Conservation (phyloP, 2,888 invertebrate genomes). For the Metellina segmentata region DNA sequence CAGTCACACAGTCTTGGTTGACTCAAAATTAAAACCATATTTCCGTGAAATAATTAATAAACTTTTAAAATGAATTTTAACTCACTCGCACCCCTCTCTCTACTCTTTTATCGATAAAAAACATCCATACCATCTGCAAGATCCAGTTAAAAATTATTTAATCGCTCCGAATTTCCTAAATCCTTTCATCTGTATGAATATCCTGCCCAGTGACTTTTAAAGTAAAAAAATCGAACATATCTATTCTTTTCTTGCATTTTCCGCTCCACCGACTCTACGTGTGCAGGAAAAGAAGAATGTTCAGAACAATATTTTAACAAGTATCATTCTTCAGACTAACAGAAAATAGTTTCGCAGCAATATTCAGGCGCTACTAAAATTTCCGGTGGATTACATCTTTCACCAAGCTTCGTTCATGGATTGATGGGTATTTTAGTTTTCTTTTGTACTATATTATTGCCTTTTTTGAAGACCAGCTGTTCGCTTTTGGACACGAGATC, state of each 20-base stretch:
- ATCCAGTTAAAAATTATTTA: background rate
- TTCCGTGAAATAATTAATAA: too few relatives aligned
- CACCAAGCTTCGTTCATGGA: slow-evolving; percentile 64
- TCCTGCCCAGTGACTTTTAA: slow-evolving; percentile 1
- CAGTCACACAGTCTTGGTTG: too few relatives aligned
- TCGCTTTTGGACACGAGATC: background rate
- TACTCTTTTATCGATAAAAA: too few relatives aligned
- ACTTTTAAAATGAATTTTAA: too few relatives aligned
- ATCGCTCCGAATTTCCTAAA: background rate
- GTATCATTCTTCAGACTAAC: slow-evolving; percentile 52
- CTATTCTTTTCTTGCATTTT: slow-evolving; percentile 47
- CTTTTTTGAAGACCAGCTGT: slow-evolving; percentile 44
- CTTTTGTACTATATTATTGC: slow-evolving; percentile 33
- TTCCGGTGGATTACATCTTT: slow-evolving; percentile 53
- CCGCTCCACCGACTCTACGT: slow-evolving; percentile 13
- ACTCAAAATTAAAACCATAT: too few relatives aligned
- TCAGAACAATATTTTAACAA: slow-evolving; percentile 58
- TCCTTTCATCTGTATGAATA: slow-evolving; percentile 1
- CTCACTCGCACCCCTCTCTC: too few relatives aligned
- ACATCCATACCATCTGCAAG: background rate
- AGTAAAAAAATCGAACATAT: slow-evolving; percentile 2
- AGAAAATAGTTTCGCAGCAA: slow-evolving; percentile 50
- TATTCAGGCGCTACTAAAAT: slow-evolving; percentile 61
- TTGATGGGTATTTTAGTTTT: slow-evolving; percentile 58
- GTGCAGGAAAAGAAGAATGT: slow-evolving; percentile 39